These are phyloP conservation scores for Hirtodrosophila alboralis DNA, from an alignment of 2,888 invertebrate genomes.

Conservation along the genomic window DNA sequence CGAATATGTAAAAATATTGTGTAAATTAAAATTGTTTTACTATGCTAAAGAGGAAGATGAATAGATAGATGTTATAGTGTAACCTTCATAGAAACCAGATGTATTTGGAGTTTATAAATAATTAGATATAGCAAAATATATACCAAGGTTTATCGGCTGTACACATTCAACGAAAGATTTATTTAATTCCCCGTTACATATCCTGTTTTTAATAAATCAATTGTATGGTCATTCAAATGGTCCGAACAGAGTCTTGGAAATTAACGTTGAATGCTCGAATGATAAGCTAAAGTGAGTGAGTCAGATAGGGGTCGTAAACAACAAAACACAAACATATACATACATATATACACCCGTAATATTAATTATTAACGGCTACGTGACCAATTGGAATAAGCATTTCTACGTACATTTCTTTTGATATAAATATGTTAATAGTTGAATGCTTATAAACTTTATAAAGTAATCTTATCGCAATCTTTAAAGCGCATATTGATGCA, in stretches of 20 bases:
- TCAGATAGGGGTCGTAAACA: constrained; percentile 15
- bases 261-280: constrained; percentile 4
- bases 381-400: constrained; percentile 47
- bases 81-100: no score
- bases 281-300: constrained; percentile 9
- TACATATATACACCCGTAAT: not conserved
- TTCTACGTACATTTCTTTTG: constrained; percentile 20
- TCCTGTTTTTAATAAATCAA: constrained; percentile 14
- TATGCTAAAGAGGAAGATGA: no score
- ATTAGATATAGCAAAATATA: no score
- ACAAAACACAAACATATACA: constrained; percentile 1
- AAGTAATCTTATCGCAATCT: constrained; percentile 45
- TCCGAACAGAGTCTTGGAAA: constrained; percentile 3
- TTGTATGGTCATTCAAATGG: constrained; percentile 15
- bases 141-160: no score
- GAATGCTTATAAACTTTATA: constrained; percentile 15
- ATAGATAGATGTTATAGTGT: no score
- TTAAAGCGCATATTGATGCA: constrained; percentile 27
- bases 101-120: no score
- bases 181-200: no score
- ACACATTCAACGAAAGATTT: no score
- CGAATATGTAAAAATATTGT: no score
- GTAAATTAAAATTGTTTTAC: no score
- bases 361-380: constrained; percentile 39
- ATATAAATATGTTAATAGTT: constrained; percentile 31